Evolutionary conservation across 2,888 invertebrate genomes (phyloP), one percentile per base, ranked within the genome.

Genomic region (Synergus gifuensis): DNA sequence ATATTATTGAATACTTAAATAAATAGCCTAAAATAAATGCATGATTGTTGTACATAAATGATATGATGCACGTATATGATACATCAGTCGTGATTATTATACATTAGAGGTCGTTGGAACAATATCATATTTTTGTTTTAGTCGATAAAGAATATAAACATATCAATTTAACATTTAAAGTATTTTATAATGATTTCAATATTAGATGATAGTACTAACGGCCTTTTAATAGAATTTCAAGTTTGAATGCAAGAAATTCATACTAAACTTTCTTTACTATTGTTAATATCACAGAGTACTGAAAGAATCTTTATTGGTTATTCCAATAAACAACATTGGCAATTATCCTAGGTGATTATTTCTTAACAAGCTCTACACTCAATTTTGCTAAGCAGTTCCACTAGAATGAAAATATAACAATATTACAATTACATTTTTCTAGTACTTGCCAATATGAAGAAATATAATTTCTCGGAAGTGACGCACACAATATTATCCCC

Each of bases 221-320:
- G 7, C 0, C 4, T 60, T 22, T 60, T 7, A 46, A 46, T 2
- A 46, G 46, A 11, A 62, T 22, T 28, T 14, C 1, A 62, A 28
- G 62, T 28, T 62, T 62, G 12, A 62, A 14, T 62, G 28, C 28
- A 14, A 62, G 22, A 62, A 22, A 22, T 60, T 12, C 60, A 22
- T 28, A 12, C 11, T 28, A 28, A 62, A 28, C 28, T 28, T 28
- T 62, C 22, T 5, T 28, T 28, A 62, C 28, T 62, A 62, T 62
- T 62, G 28, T 28, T 62, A 28, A 62, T 62, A 62, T 62, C 62
- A 62, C 62, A 62, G 62, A 28, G 4, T 62, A 60, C 18, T 60
- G 18, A 12, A 28, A 28, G 22, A 14, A 28, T 62, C 28, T 28
- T 62, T 28, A 62, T 28, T 62, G 62, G 62, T 28, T 28, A 22